Percentiles rank a stretch among this genome's conserved stretches.
Conservation (phyloP, 2,113 vertebrate genomes). For the Hippocampus abdominalis region DNA sequence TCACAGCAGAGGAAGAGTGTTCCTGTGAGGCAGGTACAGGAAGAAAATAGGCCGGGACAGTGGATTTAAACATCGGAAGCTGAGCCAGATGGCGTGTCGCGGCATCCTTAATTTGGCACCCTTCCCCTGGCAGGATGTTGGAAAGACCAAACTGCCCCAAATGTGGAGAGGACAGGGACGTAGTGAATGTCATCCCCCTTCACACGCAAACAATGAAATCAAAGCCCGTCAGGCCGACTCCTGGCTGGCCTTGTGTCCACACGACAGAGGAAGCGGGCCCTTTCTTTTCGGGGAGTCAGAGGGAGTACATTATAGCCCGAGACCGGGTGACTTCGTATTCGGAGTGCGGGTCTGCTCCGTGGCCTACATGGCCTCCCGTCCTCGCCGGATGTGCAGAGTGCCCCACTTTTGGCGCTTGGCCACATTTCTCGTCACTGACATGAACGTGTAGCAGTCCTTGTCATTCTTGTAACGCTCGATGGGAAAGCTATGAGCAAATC, state of each 20-base stretch:
- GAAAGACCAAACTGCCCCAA: conserved; percentile 56
- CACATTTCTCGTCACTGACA: conserved; percentile 21
- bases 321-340: conserved; percentile 79
- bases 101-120: conserved; percentile 64
- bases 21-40: conserved; percentile 70
- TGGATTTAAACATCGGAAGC: conserved; percentile 68
- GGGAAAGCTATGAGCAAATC: background rate
- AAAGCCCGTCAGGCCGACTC: conserved; percentile 65
- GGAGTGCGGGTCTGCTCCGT: conserved; percentile 82
- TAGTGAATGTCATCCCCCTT: conserved; percentile 58
- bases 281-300: conserved; percentile 28
- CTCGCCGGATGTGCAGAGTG: conserved; percentile 62
- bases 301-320: conserved; percentile 21
- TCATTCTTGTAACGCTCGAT: background rate
- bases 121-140: conserved; percentile 72
- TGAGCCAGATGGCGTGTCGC: conserved; percentile 65
- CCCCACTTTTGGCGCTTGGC: conserved; percentile 26
- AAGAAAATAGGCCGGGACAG: conserved; percentile 68
- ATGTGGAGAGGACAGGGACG: conserved; percentile 46
- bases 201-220: conserved; percentile 66
- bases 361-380: conserved; percentile 76
- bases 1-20: conserved; percentile 61
- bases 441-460: background rate
- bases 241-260: conserved; percentile 62
- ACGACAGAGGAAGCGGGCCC: conserved; percentile 60